Percentiles rank a stretch among this genome's conserved stretches.
Conservation (phyloP, 2,113 vertebrate genomes). For the Merops nubicus region DNA sequence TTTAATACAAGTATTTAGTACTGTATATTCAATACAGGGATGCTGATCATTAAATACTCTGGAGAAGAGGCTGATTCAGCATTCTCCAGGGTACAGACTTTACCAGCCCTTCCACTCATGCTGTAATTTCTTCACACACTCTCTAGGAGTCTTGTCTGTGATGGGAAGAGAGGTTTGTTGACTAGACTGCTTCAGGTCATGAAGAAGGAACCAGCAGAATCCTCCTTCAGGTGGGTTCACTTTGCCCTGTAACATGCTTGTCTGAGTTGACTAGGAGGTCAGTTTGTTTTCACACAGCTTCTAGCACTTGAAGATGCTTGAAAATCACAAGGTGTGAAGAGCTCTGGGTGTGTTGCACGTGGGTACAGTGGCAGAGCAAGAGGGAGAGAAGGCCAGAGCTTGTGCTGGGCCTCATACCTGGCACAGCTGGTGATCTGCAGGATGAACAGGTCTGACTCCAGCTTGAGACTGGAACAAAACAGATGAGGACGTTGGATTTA, state of each 20-base stretch:
- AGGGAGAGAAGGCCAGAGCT: not conserved
- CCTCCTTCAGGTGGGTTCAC: constrained; percentile 89
- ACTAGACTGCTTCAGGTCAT: constrained; percentile 95
- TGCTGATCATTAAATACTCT: not conserved
- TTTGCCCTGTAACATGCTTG: not conserved
- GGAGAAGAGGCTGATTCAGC: not conserved
- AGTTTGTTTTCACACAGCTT: not conserved
- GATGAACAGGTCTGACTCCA: not conserved
- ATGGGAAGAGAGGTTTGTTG: constrained; percentile 94
- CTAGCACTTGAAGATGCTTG: not conserved
- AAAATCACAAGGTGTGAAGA: not conserved
- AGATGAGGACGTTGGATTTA: not conserved
- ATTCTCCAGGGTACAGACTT: not conserved
- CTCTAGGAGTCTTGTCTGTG: constrained; percentile 91
- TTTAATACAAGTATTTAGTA: not conserved
- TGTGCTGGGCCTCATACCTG: fast-evolving
- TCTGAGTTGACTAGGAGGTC: not conserved
- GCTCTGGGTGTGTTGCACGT: not conserved
- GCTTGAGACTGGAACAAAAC: not conserved
- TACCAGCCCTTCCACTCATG: not conserved
- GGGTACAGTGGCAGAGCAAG: not conserved
- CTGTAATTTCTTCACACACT: not conserved
- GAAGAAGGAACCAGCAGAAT: constrained; percentile 97
- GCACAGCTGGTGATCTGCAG: not conserved
- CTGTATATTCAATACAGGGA: not conserved